Evolutionary conservation across 2,113 vertebrate species (phyloP).

Genomic region (Cromileptes altivelis): DNA sequence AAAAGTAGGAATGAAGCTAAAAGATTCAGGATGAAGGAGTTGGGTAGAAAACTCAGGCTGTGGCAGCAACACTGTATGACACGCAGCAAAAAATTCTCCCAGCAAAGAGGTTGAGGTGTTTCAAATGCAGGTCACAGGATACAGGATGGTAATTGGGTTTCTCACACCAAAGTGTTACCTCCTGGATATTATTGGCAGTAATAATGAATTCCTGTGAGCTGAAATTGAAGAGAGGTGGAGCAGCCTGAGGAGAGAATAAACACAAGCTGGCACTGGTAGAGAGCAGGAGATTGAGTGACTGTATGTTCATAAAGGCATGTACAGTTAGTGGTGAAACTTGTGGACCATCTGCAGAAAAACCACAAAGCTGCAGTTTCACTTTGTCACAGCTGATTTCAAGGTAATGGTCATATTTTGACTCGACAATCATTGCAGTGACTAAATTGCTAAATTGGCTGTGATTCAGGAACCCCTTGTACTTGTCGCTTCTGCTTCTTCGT

Average conservation of each 20-base stretch:
- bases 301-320: constrained; percentile 9
- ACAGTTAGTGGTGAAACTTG: constrained; percentile 11
- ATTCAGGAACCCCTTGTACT: constrained; percentile 9
- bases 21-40: background rate
- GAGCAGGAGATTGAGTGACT: background rate
- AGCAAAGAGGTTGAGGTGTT: constrained; percentile 2
- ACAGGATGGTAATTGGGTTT: constrained; percentile 33
- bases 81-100: background rate
- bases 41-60: background rate
- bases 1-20: background rate
- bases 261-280: background rate
- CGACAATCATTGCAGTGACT: constrained; percentile 4
- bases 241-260: constrained; percentile 18
- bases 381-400: constrained; percentile 8
- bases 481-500: background rate
- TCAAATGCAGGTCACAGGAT: constrained; percentile 6
- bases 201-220: constrained; percentile 46
- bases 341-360: background rate
- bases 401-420: constrained; percentile 20
- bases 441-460: background rate
- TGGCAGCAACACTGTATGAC: background rate
- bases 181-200: constrained; percentile 38
- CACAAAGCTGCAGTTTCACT: constrained; percentile 1
- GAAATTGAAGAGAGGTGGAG: constrained; percentile 34
- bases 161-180: constrained; percentile 19